Conservation (phyloP, 92 coral and sea anemone genomes). For the Ricordea florida region DNA sequence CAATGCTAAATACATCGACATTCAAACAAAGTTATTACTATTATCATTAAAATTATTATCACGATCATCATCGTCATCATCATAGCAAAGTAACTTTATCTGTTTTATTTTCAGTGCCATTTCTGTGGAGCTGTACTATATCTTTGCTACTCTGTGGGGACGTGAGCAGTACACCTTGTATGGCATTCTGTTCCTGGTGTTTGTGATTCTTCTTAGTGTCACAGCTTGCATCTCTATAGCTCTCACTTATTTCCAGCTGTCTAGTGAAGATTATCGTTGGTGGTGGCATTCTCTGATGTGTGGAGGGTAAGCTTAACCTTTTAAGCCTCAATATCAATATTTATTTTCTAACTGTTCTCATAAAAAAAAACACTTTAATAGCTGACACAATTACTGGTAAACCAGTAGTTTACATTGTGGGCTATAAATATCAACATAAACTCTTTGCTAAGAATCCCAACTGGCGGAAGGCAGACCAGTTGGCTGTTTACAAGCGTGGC, state of each 20-base stretch:
- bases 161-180: slow-evolving; percentile 98
- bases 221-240: slow-evolving; percentile 96
- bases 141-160: slow-evolving; percentile 98
- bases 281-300: slow-evolving; percentile 98
- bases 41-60: too few species aligned
- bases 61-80: background rate
- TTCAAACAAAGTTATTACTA: too few species aligned
- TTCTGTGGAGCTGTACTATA: slow-evolving; percentile 97
- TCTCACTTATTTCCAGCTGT: slow-evolving; percentile 95
- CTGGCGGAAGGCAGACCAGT: too few species aligned
- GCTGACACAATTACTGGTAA: background rate
- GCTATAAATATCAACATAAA: too few species aligned
- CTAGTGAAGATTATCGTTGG: slow-evolving; percentile 97
- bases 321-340: background rate
- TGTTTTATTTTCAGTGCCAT: slow-evolving; percentile 71
- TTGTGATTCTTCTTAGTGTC: slow-evolving; percentile 91
- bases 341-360: background rate
- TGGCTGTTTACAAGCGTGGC: too few species aligned
- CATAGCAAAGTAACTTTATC: background rate
- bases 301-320: slow-evolving; percentile 73
- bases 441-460: too few species aligned
- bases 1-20: background rate
- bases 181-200: slow-evolving; percentile 88
- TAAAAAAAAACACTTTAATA: background rate
- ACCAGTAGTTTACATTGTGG: too few species aligned